A percentile compares a stretch with the other conserved stretches of the same genome.
phyloP scores from a whole-genome alignment of 2,797 vertebrate species.

The Myotis planiceps region DNA sequence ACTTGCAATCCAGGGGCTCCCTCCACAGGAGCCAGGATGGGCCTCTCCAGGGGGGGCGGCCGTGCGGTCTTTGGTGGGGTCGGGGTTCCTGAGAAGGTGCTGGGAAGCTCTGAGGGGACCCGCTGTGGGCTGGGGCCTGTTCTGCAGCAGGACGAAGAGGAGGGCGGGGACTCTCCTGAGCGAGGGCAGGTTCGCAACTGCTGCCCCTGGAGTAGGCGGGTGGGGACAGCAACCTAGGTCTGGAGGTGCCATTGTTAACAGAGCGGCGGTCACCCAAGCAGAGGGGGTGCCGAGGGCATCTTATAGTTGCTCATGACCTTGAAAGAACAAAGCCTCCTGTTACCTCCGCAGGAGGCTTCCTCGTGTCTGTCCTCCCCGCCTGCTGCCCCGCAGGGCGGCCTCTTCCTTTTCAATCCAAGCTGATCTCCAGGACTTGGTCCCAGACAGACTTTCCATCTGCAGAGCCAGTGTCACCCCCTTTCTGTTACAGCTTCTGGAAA shows the following conservation, averaged over 20 bases:
- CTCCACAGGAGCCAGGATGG: not conserved
- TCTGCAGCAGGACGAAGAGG: not conserved
- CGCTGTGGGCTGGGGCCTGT: too few relatives aligned
- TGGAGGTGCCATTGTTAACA: not conserved
- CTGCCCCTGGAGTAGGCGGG: not conserved
- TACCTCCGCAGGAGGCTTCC: not conserved
- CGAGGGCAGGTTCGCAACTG: not conserved
- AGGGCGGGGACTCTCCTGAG: not conserved
- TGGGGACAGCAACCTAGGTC: too few relatives aligned
- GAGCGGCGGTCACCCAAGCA: not conserved
- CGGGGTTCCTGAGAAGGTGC: not conserved
- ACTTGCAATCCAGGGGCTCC: not conserved
- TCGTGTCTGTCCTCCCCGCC: not conserved
- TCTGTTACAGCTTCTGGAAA: not conserved
- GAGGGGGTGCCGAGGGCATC: too few relatives aligned
- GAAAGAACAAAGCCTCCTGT: not conserved
- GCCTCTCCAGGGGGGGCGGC: accelerated
- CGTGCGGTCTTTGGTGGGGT: not conserved
- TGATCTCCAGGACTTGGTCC: not conserved
- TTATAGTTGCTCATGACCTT: not conserved
- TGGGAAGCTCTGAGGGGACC: not conserved
- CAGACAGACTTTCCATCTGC: not conserved
- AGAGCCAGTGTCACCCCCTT: not conserved
- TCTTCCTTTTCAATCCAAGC: not conserved
- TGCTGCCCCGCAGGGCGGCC: not conserved